Evolutionary conservation across 2,113 vertebrate genomes (phyloP).

Genomic region (Gasterosteus nipponicus): DNA sequence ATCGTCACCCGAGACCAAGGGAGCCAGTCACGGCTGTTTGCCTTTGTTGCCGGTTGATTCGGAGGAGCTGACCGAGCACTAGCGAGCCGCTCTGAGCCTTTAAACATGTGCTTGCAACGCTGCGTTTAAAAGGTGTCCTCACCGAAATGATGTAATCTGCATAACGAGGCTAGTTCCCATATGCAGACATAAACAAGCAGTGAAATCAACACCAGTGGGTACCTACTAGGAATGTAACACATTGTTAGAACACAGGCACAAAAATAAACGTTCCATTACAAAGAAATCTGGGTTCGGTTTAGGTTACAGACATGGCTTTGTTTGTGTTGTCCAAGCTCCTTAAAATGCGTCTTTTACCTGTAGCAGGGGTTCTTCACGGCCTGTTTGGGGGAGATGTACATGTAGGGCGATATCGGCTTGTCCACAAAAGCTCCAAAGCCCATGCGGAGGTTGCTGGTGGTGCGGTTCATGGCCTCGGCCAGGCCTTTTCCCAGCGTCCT

Average conservation of each 20-base stretch:
- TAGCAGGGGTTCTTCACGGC: conserved; percentile 91
- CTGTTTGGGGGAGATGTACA: conserved; percentile 91
- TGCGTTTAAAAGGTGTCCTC: conserved; percentile 53
- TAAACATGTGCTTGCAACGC: conserved; percentile 52
- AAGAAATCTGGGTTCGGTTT: conserved; percentile 19
- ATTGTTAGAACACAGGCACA: conserved; percentile 1
- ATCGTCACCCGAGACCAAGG: not conserved
- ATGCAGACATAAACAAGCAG: conserved; percentile 57
- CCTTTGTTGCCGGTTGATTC: conserved; percentile 33
- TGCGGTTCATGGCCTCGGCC: conserved; percentile 89
- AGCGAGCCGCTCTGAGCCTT: conserved; percentile 49
- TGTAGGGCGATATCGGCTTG: conserved; percentile 95
- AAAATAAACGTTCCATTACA: conserved; percentile 30
- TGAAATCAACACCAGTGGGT: conserved; percentile 31
- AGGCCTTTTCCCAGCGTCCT: conserved; percentile 88
- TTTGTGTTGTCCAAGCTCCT: not conserved
- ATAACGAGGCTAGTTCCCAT: conserved; percentile 37
- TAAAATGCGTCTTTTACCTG: conserved; percentile 79
- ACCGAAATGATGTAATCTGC: conserved; percentile 51
- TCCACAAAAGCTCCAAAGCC: conserved; percentile 98
- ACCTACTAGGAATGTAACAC: conserved; percentile 9
- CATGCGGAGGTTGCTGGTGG: conserved; percentile 95
- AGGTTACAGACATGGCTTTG: not conserved
- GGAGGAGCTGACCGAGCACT: conserved; percentile 66
- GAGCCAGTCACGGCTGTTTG: not conserved